A percentile compares a stretch with the other conserved stretches of the same genome.
Conservation (phyloP, 2,888 invertebrate genomes). For the Luperina nickerlii region DNA sequence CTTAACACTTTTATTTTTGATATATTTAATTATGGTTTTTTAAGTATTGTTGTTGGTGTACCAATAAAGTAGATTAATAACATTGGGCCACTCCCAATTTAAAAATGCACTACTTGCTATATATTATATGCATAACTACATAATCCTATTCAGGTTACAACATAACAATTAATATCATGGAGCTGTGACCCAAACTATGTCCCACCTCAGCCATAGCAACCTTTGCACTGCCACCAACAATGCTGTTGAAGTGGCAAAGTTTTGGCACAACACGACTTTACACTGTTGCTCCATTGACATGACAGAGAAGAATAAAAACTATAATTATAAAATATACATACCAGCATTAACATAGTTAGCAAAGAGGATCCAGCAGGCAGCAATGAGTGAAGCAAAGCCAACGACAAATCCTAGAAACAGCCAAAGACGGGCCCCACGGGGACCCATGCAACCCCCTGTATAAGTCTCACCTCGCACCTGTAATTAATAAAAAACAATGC, state of each 20-base stretch:
- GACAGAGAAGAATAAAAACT: too few species aligned
- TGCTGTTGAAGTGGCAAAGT: too few species aligned
- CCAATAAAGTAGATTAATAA: neutral
- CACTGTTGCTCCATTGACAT: too few species aligned
- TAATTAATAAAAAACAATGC: conserved; percentile 53
- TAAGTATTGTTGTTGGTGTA: neutral
- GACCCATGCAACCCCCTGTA: conserved; percentile 95
- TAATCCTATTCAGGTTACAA: neutral
- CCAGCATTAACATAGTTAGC: conserved; percentile 94
- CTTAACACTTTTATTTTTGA: neutral
- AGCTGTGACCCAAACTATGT: too few species aligned
- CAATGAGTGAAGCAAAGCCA: conserved; percentile 98
- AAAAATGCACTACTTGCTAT: neutral
- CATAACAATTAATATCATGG: neutral
- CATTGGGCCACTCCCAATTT: neutral
- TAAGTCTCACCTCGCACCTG: conserved; percentile 95
- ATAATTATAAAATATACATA: conserved; percentile 73
- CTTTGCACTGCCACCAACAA: too few species aligned
- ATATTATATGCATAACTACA: neutral
- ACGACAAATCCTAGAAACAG: conserved; percentile 98
- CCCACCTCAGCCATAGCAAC: too few species aligned
- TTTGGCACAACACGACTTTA: too few species aligned
- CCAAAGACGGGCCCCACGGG: conserved; percentile 97
- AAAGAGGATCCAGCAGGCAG: conserved; percentile 98
- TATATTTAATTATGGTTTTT: neutral